Percentiles rank a stretch among this genome's conserved stretches.
These are phyloP conservation scores for Caenorhabditis uteleia DNA, from an alignment of 2,888 invertebrate genomes.

Conservation along the genomic window DNA sequence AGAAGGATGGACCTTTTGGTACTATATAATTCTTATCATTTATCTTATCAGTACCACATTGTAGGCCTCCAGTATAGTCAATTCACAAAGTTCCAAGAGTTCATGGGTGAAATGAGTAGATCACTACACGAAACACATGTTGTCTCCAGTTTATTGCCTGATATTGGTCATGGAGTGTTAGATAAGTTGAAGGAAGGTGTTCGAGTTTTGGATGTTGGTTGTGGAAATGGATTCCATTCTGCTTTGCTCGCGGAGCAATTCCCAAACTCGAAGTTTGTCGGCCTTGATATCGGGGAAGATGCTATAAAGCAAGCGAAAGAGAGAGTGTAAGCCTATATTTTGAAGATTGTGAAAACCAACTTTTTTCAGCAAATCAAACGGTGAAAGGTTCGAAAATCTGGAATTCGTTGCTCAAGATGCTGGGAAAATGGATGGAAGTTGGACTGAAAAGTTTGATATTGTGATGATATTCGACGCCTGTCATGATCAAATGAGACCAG, in stretches of 20 bases:
- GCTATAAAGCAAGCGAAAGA: constrained; percentile 43
- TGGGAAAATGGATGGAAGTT: constrained; percentile 37
- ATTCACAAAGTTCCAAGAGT: constrained; percentile 45
- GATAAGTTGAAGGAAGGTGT: constrained; percentile 11
- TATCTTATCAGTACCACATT: no score
- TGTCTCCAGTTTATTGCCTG: constrained; percentile 47
- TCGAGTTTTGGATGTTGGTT: constrained; percentile 50
- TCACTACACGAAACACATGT: constrained; percentile 49
- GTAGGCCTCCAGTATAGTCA: constrained; percentile 49
- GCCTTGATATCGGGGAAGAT: constrained; percentile 49
- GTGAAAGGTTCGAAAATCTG: constrained; percentile 37
- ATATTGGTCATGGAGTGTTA: constrained; percentile 6
- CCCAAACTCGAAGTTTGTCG: constrained; percentile 51
- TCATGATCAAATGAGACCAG: constrained; percentile 59
- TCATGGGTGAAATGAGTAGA: constrained; percentile 36
- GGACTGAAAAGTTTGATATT: constrained; percentile 51
- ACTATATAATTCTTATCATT: no score
- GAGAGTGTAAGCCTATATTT: neutral
- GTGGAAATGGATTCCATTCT: constrained; percentile 20
- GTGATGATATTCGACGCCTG: constrained; percentile 60
- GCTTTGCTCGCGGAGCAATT: constrained; percentile 41
- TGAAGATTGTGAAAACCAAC: constrained; percentile 1
- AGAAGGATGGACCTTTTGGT: constrained; percentile 50
- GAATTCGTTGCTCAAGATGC: constrained; percentile 46
- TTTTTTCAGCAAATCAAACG: constrained; percentile 10